Base-by-base conservation (phyloP, 2,797 vertebrate genomes). In the Periophthalmus magnuspinnatus region DNA sequence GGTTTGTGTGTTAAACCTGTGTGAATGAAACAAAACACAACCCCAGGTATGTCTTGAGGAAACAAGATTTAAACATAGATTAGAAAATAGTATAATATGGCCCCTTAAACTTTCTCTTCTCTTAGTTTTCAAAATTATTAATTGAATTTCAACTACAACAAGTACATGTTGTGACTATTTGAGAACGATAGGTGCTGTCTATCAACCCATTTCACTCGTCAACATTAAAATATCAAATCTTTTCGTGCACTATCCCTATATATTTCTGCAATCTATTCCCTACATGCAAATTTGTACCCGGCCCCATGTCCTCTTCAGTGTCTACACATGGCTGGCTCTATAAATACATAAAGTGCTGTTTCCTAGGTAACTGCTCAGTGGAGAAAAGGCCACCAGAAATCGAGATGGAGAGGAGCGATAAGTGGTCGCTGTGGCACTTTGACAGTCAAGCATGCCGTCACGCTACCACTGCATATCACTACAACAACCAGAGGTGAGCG, bases 261-360 rank as follows among this genome's bases (percentile, higher is more conserved):
- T 54, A 33, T 59, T 57, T 22, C 56, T 28, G 36, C 21, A 19
- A 32, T 52, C 55, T 56, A 24, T 56, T 60, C 5, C 38, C 48
- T n/a, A 58, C 67, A 78, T 69, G 63, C 65, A 80, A 72, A 69
- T 55, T 65, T 57, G 17, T 55, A 68, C 71, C 71, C 63, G 52
- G 67, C 38, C 69, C 78, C 64, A 3, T 24, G 72, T 76, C 75
- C 77, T 70, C 58, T 36, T 36, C 81, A 77, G 55, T 65, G 69
- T 84, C 84, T 84, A 41, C 84, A 81, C 82, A 68, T 65, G 72
- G 73, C 69, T 33, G 81, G 77, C 86, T 86, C 90, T 93, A 93
- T 92, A 92, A 94, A 93, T 93, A 93, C 91, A 91, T 88, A 92
- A 92, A 89, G 87, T 90, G 86, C 90, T 82, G 94, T 94, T 94